A percentile compares a stretch with the other conserved stretches of the same genome.
phyloP scores from a whole-genome alignment of 2,888 invertebrate genomes.

The Cabera pusaria region DNA sequence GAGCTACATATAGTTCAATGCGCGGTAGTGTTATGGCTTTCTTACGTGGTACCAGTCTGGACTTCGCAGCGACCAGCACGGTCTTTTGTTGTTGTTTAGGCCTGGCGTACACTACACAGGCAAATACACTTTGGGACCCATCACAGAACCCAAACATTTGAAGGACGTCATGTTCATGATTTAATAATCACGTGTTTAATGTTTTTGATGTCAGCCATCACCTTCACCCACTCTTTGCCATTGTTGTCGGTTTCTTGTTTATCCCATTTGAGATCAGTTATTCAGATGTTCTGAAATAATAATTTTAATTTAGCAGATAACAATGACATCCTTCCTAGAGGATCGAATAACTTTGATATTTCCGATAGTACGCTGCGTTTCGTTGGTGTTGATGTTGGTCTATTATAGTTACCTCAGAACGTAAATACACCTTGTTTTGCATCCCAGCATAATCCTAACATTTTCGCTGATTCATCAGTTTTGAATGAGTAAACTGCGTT shows the following conservation, averaged over 20 bases:
- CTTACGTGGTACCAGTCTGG: too few species aligned
- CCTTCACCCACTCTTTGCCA: slow-evolving; percentile 10
- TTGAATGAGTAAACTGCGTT: slow-evolving; percentile 8
- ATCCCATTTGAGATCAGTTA: slow-evolving; percentile 11
- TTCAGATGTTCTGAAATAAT: slow-evolving; percentile 1
- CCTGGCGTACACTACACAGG: too few species aligned
- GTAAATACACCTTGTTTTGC: not conserved
- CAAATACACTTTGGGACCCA: too few species aligned
- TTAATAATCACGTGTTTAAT: slow-evolving; percentile 8
- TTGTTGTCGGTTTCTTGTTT: slow-evolving; percentile 7
- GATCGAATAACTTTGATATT: slow-evolving; percentile 11
- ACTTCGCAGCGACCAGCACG: too few species aligned
- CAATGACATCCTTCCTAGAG: not conserved
- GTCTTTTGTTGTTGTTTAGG: too few species aligned
- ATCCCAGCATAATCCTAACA: slow-evolving; percentile 12
- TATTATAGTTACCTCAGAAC: not conserved
- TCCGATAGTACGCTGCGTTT: slow-evolving; percentile 9
- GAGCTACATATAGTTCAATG: too few species aligned
- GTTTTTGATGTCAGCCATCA: slow-evolving; percentile 7
- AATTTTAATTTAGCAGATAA: not conserved
- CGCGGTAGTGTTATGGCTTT: too few species aligned
- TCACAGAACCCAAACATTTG: slow-evolving; percentile 17
- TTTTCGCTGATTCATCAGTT: slow-evolving; percentile 13
- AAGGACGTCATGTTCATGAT: not conserved
- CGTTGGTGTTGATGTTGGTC: slow-evolving; percentile 1